phyloP scores from a whole-genome alignment of 1,140 invertebrate species.

The Eubasilissa regina region DNA sequence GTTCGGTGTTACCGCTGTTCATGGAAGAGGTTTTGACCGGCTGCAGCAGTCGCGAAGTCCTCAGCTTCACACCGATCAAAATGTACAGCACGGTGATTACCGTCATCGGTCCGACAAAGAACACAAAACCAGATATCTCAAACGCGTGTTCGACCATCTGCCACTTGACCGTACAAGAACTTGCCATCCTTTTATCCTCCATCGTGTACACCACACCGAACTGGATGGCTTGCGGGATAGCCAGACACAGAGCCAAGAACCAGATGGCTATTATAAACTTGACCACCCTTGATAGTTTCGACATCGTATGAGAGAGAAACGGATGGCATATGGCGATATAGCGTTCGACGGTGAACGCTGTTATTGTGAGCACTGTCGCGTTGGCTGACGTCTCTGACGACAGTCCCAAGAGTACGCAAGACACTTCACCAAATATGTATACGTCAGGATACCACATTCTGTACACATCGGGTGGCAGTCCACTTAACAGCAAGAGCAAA shows the following conservation, averaged over 20 bases:
- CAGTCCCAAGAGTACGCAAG: slow-evolving; percentile 84
- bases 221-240: slow-evolving; percentile 86
- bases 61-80: slow-evolving; percentile 79
- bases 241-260: slow-evolving; percentile 80
- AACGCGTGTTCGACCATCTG: slow-evolving; percentile 77
- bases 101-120: slow-evolving; percentile 86
- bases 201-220: slow-evolving; percentile 76
- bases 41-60: slow-evolving; percentile 69
- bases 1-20: slow-evolving; percentile 63
- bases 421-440: slow-evolving; percentile 82
- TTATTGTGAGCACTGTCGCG: slow-evolving; percentile 93
- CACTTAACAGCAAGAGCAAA: slow-evolving; percentile 83
- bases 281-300: slow-evolving; percentile 81
- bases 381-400: slow-evolving; percentile 90
- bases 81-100: slow-evolving; percentile 82
- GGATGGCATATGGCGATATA: slow-evolving; percentile 97
- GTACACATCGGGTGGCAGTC: slow-evolving; percentile 85
- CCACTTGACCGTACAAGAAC: slow-evolving; percentile 73
- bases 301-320: slow-evolving; percentile 89
- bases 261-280: slow-evolving; percentile 82
- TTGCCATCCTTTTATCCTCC: slow-evolving; percentile 69
- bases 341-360: slow-evolving; percentile 94
- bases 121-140: slow-evolving; percentile 81
- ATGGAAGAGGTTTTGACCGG: slow-evolving; percentile 65
- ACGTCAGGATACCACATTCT: slow-evolving; percentile 84